Conservation (phyloP, 2,797 vertebrate genomes). For the Phoeniculus purpureus region DNA sequence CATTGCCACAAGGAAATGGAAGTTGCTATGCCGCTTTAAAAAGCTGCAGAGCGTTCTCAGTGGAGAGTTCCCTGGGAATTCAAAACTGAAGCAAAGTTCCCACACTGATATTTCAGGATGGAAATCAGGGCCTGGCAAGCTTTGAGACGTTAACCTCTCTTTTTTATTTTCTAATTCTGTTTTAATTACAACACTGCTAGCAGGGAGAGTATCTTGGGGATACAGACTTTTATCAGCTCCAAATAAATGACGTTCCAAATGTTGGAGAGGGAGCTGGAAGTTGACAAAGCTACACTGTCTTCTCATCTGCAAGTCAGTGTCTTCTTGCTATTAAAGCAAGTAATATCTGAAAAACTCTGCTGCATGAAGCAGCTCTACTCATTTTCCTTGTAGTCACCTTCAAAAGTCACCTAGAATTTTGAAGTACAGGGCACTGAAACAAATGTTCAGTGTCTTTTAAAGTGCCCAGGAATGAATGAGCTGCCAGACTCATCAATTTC, state of each 20-base stretch:
- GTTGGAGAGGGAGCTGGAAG: background rate
- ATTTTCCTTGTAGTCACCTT: constrained; percentile 54
- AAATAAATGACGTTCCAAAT: background rate
- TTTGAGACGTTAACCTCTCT: constrained; percentile 4
- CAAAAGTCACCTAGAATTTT: constrained; percentile 50
- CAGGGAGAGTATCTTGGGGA: background rate
- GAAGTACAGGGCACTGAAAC: constrained; percentile 49
- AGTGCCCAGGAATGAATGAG: constrained; percentile 43
- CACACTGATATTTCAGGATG: background rate
- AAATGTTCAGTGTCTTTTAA: constrained; percentile 59
- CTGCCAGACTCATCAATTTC: constrained; percentile 66
- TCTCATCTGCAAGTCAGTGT: background rate
- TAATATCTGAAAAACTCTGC: constrained; percentile 22
- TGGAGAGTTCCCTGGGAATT: background rate
- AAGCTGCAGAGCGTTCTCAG: background rate
- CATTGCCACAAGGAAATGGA: background rate
- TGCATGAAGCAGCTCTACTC: background rate
- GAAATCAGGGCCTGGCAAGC: background rate
- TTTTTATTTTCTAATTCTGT: constrained; percentile 10
- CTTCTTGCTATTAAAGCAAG: constrained; percentile 32
- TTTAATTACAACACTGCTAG: constrained; percentile 25
- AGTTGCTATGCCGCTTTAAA: background rate
- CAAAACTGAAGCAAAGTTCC: background rate
- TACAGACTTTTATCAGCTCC: background rate
- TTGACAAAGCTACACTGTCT: background rate